Evolutionary conservation across 35 echinoderm and acorn worm genomes (phyloP).

Genomic region (Anneissia japonica): DNA sequence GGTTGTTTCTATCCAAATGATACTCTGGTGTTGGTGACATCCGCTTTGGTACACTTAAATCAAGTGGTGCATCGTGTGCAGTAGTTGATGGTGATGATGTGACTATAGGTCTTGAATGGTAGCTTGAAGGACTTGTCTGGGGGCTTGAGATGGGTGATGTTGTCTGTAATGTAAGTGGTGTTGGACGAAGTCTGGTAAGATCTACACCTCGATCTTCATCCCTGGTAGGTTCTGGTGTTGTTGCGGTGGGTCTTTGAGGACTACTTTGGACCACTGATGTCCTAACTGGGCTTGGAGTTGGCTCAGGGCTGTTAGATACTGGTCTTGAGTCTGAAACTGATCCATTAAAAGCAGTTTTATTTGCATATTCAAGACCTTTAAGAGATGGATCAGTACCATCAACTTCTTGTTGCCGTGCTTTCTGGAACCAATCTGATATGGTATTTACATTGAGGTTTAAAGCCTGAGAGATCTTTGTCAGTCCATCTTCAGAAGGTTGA

Average conservation of each 20-base stretch:
- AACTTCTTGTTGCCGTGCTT: constrained; percentile 67
- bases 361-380: constrained; percentile 46
- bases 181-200: not conserved
- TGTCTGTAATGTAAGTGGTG: not conserved
- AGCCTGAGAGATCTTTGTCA: constrained; percentile 78
- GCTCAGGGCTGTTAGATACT: not conserved
- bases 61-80: constrained; percentile 49
- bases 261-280: not conserved
- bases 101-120: constrained; percentile 6
- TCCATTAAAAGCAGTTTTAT: not conserved
- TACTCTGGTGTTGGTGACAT: constrained; percentile 11
- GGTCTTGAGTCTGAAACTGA: not conserved
- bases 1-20: constrained; percentile 13
- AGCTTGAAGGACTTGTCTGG: not conserved
- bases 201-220: not conserved
- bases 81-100: constrained; percentile 25
- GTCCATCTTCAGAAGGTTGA: constrained; percentile 73
- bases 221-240: not conserved
- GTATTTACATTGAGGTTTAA: constrained; percentile 45
- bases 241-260: not conserved
- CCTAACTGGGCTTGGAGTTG: not conserved
- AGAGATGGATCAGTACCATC: constrained; percentile 81
- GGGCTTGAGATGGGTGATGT: not conserved
- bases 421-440: constrained; percentile 79
- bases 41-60: constrained; percentile 67